phyloP scores from a whole-genome alignment of 2,113 vertebrate species.

The Osmerus mordax region DNA sequence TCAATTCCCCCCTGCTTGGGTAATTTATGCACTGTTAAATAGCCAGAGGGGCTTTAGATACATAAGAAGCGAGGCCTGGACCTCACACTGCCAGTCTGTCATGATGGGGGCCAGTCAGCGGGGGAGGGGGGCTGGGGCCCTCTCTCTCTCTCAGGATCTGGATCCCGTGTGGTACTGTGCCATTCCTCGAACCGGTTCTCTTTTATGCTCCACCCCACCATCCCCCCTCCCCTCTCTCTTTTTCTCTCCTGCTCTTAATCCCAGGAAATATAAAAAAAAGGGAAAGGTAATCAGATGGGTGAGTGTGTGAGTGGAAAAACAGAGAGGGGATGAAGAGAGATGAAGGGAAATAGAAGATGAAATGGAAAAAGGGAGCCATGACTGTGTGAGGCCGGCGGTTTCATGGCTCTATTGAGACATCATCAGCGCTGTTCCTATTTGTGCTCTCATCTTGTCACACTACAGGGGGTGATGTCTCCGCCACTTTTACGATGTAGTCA shows the following conservation, averaged over 20 bases:
- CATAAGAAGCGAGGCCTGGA: not conserved
- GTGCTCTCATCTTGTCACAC: slow-evolving; percentile 57
- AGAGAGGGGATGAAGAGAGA: not conserved
- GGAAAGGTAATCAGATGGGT: not conserved
- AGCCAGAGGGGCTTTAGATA: slow-evolving; percentile 40
- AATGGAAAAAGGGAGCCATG: slow-evolving; percentile 31
- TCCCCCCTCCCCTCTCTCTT: not conserved
- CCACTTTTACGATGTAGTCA: slow-evolving; percentile 61
- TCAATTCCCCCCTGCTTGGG: slow-evolving; percentile 1
- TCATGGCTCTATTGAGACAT: slow-evolving; percentile 48
- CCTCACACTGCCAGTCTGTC: not conserved
- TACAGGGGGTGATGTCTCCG: slow-evolving; percentile 58
- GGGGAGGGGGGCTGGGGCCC: not conserved
- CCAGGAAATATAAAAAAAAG: not conserved
- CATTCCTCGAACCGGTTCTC: not conserved
- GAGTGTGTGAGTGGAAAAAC: not conserved
- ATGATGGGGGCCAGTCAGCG: not conserved
- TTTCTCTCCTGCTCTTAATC: not conserved
- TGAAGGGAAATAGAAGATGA: slow-evolving; percentile 24
- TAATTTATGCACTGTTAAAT: slow-evolving; percentile 46
- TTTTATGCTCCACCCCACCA: not conserved
- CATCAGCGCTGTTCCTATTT: slow-evolving; percentile 68
- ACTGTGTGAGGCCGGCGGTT: slow-evolving; percentile 13
- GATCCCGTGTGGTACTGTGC: too few relatives aligned
- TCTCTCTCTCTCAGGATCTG: not conserved